phyloP scores from a whole-genome alignment of 2,888 invertebrate species.

The Icerya purchasi region DNA sequence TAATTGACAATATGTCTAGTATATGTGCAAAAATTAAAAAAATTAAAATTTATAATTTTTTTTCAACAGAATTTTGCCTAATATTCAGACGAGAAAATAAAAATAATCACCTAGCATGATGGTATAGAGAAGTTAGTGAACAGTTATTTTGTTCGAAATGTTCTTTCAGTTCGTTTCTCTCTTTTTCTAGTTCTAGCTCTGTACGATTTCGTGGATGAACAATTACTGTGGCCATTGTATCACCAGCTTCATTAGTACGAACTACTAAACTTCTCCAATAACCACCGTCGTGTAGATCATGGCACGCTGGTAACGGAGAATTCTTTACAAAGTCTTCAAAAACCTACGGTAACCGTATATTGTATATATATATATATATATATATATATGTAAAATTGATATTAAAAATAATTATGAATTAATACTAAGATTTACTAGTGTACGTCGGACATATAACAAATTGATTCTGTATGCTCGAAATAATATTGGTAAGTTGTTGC shows the following conservation, averaged over 20 bases:
- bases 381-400: too few relatives aligned
- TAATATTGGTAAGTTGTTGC: too few relatives aligned
- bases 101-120: slow-evolving; percentile 13
- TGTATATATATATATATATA: too few relatives aligned
- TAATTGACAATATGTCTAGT: too few relatives aligned
- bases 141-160: slow-evolving; percentile 30
- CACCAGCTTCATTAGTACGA: slow-evolving; percentile 33
- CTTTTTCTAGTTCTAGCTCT: slow-evolving; percentile 35
- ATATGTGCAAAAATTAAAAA: too few relatives aligned
- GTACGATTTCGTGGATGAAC: slow-evolving; percentile 29
- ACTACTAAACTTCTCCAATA: slow-evolving; percentile 32
- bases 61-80: too few relatives aligned
- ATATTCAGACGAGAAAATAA: too few relatives aligned
- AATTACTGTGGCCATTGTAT: slow-evolving; percentile 64
- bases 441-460: too few relatives aligned
- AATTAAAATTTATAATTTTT: too few relatives aligned
- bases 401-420: too few relatives aligned
- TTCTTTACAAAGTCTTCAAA: slow-evolving; percentile 50
- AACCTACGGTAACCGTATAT: slow-evolving; percentile 20
- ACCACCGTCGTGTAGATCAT: slow-evolving; percentile 45
- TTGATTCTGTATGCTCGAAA: too few relatives aligned
- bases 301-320: slow-evolving; percentile 48
- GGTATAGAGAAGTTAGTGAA: slow-evolving; percentile 13
- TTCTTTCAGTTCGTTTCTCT: slow-evolving; percentile 40
- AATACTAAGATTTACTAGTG: too few relatives aligned